Evolutionary conservation across 2,113 vertebrate species (phyloP).

Genomic region (Genyomyrus donnyi): DNA sequence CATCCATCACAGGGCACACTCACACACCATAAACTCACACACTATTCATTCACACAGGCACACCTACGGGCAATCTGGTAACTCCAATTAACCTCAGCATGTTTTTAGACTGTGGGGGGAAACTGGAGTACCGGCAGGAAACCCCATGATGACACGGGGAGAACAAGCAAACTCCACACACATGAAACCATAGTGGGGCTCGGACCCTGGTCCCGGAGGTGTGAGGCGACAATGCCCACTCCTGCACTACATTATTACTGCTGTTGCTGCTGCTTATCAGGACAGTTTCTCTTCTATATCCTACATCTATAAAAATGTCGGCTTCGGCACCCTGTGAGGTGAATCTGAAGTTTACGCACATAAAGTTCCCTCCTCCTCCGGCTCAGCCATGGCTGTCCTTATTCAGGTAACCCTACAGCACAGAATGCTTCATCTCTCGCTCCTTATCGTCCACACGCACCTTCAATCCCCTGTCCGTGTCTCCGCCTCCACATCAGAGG

Average conservation of each 20-base stretch:
- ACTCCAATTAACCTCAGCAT: too few relatives aligned
- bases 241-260: background rate
- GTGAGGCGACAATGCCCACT: too few relatives aligned
- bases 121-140: too few relatives aligned
- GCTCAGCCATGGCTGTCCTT: background rate
- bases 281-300: background rate
- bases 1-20: too few relatives aligned
- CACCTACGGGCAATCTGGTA: too few relatives aligned
- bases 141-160: too few relatives aligned
- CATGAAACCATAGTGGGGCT: too few relatives aligned
- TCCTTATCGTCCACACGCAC: background rate
- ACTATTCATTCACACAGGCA: too few relatives aligned
- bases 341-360: slow-evolving; percentile 6
- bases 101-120: too few relatives aligned
- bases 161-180: too few relatives aligned
- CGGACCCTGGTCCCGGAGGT: too few relatives aligned
- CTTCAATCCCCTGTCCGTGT: slow-evolving; percentile 6
- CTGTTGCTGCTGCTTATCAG: background rate
- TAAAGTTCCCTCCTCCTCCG: background rate
- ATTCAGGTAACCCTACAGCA: background rate
- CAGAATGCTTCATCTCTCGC: background rate
- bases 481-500: background rate
- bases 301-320: background rate
- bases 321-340: background rate
- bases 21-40: too few relatives aligned